Percentiles rank a stretch among this genome's conserved stretches.
phyloP scores from a whole-genome alignment of 2,888 invertebrate species.

The Apocheima hispidaria region DNA sequence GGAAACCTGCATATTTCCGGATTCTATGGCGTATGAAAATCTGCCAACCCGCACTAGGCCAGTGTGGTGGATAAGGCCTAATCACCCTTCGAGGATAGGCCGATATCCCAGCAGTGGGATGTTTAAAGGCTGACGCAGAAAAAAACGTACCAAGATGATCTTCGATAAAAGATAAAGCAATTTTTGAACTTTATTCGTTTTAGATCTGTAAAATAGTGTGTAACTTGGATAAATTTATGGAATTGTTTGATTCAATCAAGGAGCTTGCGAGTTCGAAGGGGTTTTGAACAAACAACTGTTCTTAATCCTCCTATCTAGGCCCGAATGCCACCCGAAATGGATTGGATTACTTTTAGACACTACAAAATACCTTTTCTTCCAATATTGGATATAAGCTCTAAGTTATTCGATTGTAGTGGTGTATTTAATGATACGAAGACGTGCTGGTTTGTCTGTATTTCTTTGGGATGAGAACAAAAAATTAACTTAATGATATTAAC shows the following conservation, averaged over 20 bases:
- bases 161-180: conserved; percentile 68
- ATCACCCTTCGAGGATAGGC: no score
- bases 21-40: no score
- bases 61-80: no score
- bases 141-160: no score
- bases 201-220: conserved; percentile 67
- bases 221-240: conserved; percentile 53
- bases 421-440: not conserved
- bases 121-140: conserved; percentile 63
- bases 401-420: not conserved
- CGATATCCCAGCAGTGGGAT: not conserved
- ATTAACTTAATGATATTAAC: no score
- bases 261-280: conserved; percentile 31
- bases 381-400: conserved; percentile 17
- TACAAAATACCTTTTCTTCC: conserved; percentile 15
- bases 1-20: no score
- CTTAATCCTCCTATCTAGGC: conserved; percentile 51
- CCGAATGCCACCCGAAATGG: conserved; percentile 52
- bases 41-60: no score
- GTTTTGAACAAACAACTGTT: conserved; percentile 57
- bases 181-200: conserved; percentile 68
- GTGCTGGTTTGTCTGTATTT: not conserved
- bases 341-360: conserved; percentile 55
- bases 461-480: not conserved
- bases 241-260: conserved; percentile 57